Evolutionary conservation across 30 jellyfish, hydroid and myxozoan genomes (phyloP).

Genomic region (Sanderia malayensis): DNA sequence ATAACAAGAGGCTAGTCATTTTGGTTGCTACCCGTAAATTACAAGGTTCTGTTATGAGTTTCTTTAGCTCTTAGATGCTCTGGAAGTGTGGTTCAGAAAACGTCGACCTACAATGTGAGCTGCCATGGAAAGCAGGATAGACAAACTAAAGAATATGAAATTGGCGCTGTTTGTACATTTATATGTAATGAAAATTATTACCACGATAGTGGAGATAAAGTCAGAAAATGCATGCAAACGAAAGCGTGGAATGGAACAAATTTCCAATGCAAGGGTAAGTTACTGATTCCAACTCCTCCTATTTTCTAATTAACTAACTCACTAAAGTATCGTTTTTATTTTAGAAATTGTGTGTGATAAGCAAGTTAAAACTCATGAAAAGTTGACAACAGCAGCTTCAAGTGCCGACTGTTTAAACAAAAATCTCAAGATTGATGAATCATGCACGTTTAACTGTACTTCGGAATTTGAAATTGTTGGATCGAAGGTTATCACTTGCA

Average conservation of each 20-base stretch:
- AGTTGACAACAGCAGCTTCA: constrained; percentile 27
- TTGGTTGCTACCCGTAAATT: too few relatives aligned
- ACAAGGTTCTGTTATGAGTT: too few relatives aligned
- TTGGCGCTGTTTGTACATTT: constrained; percentile 50
- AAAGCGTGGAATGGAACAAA: constrained; percentile 35
- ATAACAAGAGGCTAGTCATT: too few relatives aligned
- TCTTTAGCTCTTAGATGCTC: background rate
- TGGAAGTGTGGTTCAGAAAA: background rate
- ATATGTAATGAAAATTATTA: constrained; percentile 35
- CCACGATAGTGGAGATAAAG: constrained; percentile 33
- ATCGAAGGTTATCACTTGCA: constrained; percentile 20
- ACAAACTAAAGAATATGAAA: background rate
- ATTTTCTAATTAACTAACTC: too few relatives aligned
- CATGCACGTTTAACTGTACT: constrained; percentile 41
- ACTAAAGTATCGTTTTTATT: constrained; percentile 23
- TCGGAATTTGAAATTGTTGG: constrained; percentile 24
- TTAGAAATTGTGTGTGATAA: constrained; percentile 33
- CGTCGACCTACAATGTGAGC: background rate
- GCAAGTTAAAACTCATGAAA: constrained; percentile 24
- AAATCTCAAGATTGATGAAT: constrained; percentile 44
- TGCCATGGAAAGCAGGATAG: constrained; percentile 10
- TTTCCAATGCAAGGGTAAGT: background rate
- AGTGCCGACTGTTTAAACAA: constrained; percentile 28
- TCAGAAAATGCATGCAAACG: constrained; percentile 18
- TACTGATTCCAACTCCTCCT: too few relatives aligned